A percentile compares a stretch with the other conserved stretches of the same genome.
Conservation (phyloP, 2,113 vertebrate genomes). For the Entelurus aequoreus region DNA sequence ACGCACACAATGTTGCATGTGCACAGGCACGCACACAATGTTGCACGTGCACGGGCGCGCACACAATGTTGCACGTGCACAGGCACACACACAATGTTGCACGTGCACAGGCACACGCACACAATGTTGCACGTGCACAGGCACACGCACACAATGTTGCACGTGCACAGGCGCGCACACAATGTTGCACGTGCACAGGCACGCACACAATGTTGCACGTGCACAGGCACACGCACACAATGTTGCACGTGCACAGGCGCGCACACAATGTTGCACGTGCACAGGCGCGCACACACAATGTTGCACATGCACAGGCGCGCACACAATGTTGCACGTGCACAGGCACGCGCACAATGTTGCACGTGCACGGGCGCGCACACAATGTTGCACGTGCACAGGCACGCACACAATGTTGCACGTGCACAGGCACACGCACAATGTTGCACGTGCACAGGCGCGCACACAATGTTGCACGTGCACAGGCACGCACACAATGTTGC, state of each 20-base stretch:
- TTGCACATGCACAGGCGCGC: conserved; percentile 6
- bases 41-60: not conserved
- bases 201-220: not conserved
- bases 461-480: not conserved
- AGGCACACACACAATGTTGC: not conserved
- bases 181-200: conserved; percentile 1
- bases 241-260: conserved; percentile 5
- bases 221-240: not conserved
- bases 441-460: not conserved
- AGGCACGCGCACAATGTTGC: not conserved
- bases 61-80: not conserved
- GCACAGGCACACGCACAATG: conserved; percentile 1
- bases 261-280: not conserved
- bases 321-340: too few relatives aligned
- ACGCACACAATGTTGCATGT: not conserved
- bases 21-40: conserved; percentile 1
- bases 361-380: conserved; percentile 2
- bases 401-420: not conserved
- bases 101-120: not conserved
- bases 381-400: too few relatives aligned
- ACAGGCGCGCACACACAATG: not conserved
- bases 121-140: not conserved
- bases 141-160: not conserved
- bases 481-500: not conserved
- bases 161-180: not conserved